phyloP scores from a whole-genome alignment of 2,113 vertebrate genomes.

The Pogona vitticeps region DNA sequence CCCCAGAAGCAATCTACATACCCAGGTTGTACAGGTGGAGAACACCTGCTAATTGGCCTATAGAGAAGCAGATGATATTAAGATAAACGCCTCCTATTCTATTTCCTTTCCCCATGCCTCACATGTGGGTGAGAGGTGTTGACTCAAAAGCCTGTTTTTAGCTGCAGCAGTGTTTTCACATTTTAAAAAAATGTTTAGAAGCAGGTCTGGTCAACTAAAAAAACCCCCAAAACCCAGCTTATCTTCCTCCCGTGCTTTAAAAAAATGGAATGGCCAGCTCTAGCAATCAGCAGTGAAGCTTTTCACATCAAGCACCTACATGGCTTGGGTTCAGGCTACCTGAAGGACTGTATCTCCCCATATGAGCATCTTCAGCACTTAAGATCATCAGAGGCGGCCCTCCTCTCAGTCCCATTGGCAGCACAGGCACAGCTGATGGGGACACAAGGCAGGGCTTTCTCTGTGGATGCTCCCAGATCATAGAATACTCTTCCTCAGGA shows the following conservation, averaged over 20 bases:
- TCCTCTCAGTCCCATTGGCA: too few species aligned
- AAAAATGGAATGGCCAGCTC: not conserved
- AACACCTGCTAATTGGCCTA: not conserved
- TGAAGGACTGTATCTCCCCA: too few species aligned
- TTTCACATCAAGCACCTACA: not conserved
- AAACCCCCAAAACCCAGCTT: not conserved
- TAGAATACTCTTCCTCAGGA: too few species aligned
- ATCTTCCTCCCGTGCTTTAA: not conserved
- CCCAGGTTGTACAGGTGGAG: not conserved
- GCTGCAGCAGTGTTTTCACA: not conserved
- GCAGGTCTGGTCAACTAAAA: not conserved
- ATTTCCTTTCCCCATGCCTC: not conserved
- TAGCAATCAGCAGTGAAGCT: not conserved
- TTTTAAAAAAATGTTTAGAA: not conserved
- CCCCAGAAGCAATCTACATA: constrained; percentile 4
- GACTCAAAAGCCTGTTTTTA: not conserved
- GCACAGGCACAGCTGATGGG: too few species aligned
- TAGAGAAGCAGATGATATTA: not conserved
- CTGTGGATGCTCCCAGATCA: too few species aligned
- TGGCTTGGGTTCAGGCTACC: too few species aligned
- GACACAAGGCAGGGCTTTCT: too few species aligned
- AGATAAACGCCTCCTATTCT: not conserved
- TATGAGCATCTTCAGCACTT: too few species aligned
- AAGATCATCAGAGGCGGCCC: too few species aligned
- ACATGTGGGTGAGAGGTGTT: not conserved